Base-by-base conservation (phyloP, 1,140 invertebrate species). In the Drusus annulatus region DNA sequence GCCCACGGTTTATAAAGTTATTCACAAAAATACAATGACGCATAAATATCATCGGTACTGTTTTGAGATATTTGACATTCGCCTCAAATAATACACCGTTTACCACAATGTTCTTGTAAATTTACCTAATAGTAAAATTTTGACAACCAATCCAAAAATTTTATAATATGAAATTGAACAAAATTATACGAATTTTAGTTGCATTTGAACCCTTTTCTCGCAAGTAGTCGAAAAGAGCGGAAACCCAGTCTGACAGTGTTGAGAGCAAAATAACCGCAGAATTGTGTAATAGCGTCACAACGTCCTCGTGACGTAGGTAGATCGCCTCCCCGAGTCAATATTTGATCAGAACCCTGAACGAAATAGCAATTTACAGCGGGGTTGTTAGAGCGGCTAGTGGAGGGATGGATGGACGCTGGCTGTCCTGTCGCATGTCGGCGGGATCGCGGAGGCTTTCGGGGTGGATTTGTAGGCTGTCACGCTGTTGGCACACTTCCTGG, bases 291-390 rank as follows among this genome's bases (percentile, higher is more conserved):
- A 5, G 68, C 52, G 68, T 71, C 68, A 21, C 52, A 52, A 71
- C 45, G 50, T 71, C 68, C 19, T 50, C 68, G 51, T 71, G 68
- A 71, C 54, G 50, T 13, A 19, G 74, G 74, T 62, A 45, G 8
- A 45, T 45, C 36, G 36, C 36, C 36, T 45, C 36, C 36, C 36
- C 76, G 54, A 75, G 81, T 82, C 78, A 82, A 82, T 82, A 82
- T 82, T 82, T 80, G 78, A 82, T 23, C 62, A 63, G 16, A 52
- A n/a, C 56, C 62, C 65, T 58, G 78, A 81, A 81, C 65, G 78
- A 80, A 80, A 80, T 63, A 62, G 62, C 78, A 80, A 80, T 80
- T 76, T 80, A 60, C 52, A 45, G 58, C 76, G 60, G 23, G 69
- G 54, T 80, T 79, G 78, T 74, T 28, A 56, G 19, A 45, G 36